Evolutionary conservation across 2,113 vertebrate genomes (phyloP), one percentile per base, ranked within the genome.

Genomic region (Ctenodactylus gundi): DNA sequence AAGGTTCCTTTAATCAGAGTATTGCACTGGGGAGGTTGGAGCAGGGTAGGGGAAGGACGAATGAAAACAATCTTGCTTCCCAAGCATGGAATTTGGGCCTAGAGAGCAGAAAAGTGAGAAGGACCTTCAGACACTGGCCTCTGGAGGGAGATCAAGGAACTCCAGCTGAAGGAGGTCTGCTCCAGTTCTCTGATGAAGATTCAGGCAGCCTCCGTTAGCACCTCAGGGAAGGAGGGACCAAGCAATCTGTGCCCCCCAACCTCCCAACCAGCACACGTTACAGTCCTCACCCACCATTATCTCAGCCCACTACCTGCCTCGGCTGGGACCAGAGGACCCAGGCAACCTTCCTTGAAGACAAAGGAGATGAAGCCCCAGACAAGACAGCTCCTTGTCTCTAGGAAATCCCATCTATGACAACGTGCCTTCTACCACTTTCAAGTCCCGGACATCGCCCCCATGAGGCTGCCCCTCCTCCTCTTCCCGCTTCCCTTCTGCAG

Each of bases 1-100:
- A 92, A 90, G 72, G 39, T 13, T 39, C 85, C 55, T 85, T 96
- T 4, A 76, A 65, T 17, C n/a, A 34, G 81, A 75, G 72, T n/a
- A 58, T 39, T 31, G 11, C 36, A 53, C 46, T 31, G 12, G 31
- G 51, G n/a, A n/a, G n/a, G n/a, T n/a, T n/a, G n/a, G n/a, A n/a
- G n/a, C n/a, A 53, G 34, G 49, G 60, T 18, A 57, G 58, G 58
- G 64, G 93, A n/a, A n/a, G n/a, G n/a, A n/a, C n/a, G n/a, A n/a
- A n/a, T n/a, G n/a, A 81, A 92, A 78, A 31, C 2, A 58, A 87
- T 62, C 93, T n/a, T 5, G 51, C 6, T 6, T 57, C 78, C 55
- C 75, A 23, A 15, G 91, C 7, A 9, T 39, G 5, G n/a, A 76
- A 14, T 0, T 14, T 39, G 60, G 76, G 70, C 55, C 27, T n/a